Conservation (phyloP, 1,140 invertebrate species). For the Aphaenogaster ashmeadi region DNA sequence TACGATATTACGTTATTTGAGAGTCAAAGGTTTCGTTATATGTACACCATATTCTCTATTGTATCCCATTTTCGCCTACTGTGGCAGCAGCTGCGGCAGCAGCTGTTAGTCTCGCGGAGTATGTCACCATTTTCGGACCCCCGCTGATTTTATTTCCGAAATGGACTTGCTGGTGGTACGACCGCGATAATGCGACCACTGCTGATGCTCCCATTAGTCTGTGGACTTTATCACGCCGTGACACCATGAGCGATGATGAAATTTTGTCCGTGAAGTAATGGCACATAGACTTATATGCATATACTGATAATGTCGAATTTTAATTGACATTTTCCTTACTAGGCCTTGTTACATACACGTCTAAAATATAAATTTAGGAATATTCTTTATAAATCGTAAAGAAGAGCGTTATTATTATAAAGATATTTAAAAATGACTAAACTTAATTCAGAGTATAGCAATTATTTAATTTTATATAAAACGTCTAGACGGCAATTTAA, state of each 20-base stretch:
- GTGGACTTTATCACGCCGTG: constrained; percentile 51
- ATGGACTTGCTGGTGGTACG: constrained; percentile 42
- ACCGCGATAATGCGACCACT: constrained; percentile 53
- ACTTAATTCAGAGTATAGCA: background rate
- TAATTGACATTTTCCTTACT: background rate
- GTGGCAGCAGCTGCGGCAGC: background rate
- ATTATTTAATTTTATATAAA: background rate
- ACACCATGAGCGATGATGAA: constrained; percentile 13
- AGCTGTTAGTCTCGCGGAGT: constrained; percentile 13
- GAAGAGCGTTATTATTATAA: background rate
- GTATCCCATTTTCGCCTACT: constrained; percentile 15
- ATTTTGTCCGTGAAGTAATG: constrained; percentile 14
- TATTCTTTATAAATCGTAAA: background rate
- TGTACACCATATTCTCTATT: background rate
- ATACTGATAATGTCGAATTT: background rate
- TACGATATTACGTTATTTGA: constrained; percentile 16
- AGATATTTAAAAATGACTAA: background rate
- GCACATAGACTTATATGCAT: background rate
- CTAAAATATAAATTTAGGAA: background rate
- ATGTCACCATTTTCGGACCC: constrained; percentile 42
- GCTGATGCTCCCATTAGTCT: constrained; percentile 45
- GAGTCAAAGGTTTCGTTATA: background rate
- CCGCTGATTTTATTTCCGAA: constrained; percentile 62
- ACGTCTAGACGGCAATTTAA: background rate
- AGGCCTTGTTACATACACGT: background rate